These are phyloP conservation scores for Colletes collaris DNA, from an alignment of 2,888 invertebrate genomes.

Conservation along the genomic window DNA sequence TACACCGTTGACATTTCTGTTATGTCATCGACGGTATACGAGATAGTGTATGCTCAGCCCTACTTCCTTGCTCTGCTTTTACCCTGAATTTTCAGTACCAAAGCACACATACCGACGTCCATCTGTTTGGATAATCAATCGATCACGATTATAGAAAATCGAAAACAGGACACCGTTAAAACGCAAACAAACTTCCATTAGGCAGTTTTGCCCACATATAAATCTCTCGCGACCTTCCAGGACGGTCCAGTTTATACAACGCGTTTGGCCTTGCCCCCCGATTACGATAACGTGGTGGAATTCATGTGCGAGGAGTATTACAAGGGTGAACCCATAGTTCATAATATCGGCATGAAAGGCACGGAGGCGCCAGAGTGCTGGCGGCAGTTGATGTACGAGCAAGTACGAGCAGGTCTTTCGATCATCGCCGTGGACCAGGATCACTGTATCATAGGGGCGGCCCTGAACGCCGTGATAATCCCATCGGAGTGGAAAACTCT, in stretches of 20 bases:
- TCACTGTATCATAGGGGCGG: slow-evolving; percentile 71
- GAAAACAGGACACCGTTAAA: not conserved
- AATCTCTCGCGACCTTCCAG: slow-evolving; percentile 32
- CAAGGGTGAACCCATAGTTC: slow-evolving; percentile 70
- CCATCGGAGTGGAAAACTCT: slow-evolving; percentile 53
- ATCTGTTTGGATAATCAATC: no score
- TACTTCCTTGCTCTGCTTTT: not conserved
- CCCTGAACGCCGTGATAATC: slow-evolving; percentile 66
- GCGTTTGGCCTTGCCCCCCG: slow-evolving; percentile 72
- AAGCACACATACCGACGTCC: not conserved
- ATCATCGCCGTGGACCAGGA: slow-evolving; percentile 69
- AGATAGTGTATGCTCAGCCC: not conserved
- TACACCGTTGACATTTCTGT: not conserved
- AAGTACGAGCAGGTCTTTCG: slow-evolving; percentile 71
- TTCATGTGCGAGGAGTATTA: slow-evolving; percentile 74
- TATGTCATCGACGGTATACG: not conserved
- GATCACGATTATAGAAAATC: not conserved
- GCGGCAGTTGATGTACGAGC: slow-evolving; percentile 64
- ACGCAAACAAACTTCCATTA: slow-evolving; percentile 5
- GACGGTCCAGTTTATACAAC: slow-evolving; percentile 47
- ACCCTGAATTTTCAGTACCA: not conserved
- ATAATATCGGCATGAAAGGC: slow-evolving; percentile 61
- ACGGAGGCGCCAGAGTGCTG: slow-evolving; percentile 56
- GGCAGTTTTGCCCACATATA: not conserved
- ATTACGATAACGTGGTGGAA: slow-evolving; percentile 71